Evolutionary conservation across 2,888 invertebrate species (phyloP).

Genomic region (Capitulum mitella): DNA sequence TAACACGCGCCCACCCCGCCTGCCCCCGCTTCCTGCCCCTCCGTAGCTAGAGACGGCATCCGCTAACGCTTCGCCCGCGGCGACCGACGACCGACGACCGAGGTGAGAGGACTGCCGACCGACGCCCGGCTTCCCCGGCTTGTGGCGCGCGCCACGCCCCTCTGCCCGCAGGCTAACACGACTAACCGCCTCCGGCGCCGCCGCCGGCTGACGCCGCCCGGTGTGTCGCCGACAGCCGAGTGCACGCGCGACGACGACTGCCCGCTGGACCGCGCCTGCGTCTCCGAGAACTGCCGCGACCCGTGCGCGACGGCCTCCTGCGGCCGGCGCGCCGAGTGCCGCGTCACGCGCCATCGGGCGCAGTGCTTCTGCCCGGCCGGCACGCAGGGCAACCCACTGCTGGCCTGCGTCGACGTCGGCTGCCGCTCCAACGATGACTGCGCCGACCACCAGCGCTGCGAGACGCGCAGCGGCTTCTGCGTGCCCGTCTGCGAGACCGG

Average conservation of each 20-base stretch:
- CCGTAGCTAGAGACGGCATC: not conserved
- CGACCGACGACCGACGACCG: not conserved
- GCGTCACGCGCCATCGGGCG: conserved; percentile 38
- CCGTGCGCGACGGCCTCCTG: conserved; percentile 46
- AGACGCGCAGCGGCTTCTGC: conserved; percentile 35
- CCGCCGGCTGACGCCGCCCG: not conserved
- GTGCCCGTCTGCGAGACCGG: conserved; percentile 33
- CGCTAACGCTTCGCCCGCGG: not conserved
- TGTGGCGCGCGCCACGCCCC: conserved; percentile 1
- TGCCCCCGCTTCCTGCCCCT: not conserved
- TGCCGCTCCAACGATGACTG: conserved; percentile 64
- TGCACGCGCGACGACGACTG: conserved; percentile 38
- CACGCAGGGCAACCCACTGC: conserved; percentile 71
- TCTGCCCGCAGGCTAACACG: conserved; percentile 5
- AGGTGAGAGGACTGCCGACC: not conserved
- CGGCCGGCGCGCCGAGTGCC: conserved; percentile 37
- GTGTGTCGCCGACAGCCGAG: conserved; percentile 48
- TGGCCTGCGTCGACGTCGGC: conserved; percentile 61
- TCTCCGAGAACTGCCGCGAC: conserved; percentile 57
- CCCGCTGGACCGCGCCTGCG: conserved; percentile 39
- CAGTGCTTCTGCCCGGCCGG: conserved; percentile 59
- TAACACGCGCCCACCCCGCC: not conserved
- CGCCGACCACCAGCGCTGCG: conserved; percentile 71
- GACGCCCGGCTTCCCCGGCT: not conserved
- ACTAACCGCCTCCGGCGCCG: not conserved